phyloP scores from a whole-genome alignment of 2,888 invertebrate genomes.

The Netelia inedita region DNA sequence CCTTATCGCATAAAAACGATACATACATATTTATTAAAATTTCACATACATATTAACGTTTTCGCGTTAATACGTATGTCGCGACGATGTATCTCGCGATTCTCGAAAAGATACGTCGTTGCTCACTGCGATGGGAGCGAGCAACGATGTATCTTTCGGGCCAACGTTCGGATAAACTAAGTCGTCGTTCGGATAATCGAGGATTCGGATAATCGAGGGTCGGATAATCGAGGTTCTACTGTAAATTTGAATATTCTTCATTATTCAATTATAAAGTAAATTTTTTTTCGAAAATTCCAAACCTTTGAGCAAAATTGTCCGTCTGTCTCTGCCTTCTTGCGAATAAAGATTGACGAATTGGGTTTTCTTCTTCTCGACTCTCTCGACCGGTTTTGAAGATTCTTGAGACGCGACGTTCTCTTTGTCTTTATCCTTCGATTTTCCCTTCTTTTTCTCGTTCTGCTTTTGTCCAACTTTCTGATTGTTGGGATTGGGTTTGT shows the following conservation, averaged over 20 bases:
- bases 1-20: too few relatives aligned
- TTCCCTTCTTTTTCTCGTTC: conserved; percentile 80
- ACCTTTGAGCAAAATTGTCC: conserved; percentile 86
- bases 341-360: conserved; percentile 92
- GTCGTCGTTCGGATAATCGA: too few relatives aligned
- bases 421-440: conserved; percentile 76
- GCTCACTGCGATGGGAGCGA: too few relatives aligned
- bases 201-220: too few relatives aligned
- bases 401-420: conserved; percentile 71
- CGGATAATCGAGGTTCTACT: conserved; percentile 10
- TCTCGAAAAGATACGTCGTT: too few relatives aligned
- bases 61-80: too few relatives aligned
- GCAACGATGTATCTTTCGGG: too few relatives aligned
- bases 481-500: conserved; percentile 75
- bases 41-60: too few relatives aligned
- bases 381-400: conserved; percentile 67
- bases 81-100: too few relatives aligned
- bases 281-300: conserved; percentile 27
- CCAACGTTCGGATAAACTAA: too few relatives aligned
- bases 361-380: conserved; percentile 85
- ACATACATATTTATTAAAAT: too few relatives aligned
- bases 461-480: conserved; percentile 75
- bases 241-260: neutral
- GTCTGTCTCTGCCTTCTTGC: conserved; percentile 88
- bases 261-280: neutral